Evolutionary conservation across 2,797 vertebrate genomes (phyloP).

Genomic region (Etheostoma perlongum): DNA sequence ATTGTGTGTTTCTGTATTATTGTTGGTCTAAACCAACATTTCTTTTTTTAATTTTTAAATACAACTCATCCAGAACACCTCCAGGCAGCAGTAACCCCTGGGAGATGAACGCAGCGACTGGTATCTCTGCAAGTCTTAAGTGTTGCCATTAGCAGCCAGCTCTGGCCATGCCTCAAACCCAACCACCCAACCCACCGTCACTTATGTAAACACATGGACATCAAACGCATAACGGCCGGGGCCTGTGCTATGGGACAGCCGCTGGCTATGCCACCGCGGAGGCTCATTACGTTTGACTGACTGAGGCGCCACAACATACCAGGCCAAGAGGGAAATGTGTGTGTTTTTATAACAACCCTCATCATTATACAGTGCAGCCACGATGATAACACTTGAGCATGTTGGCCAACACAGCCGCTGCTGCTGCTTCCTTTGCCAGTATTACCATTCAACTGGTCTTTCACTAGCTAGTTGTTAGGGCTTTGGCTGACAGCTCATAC

Average conservation of each 20-base stretch:
- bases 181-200: slow-evolving; percentile 34
- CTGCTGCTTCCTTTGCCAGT: slow-evolving; percentile 55
- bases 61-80: slow-evolving; percentile 37
- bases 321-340: slow-evolving; percentile 28
- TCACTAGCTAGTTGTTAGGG: slow-evolving; percentile 63
- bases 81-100: slow-evolving; percentile 28
- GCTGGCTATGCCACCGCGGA: slow-evolving; percentile 39
- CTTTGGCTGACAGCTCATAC: slow-evolving; percentile 74
- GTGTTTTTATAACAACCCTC: slow-evolving; percentile 62
- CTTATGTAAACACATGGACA: slow-evolving; percentile 64
- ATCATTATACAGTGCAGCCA: slow-evolving; percentile 71
- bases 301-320: slow-evolving; percentile 29
- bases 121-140: slow-evolving; percentile 44
- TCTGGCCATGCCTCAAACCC: slow-evolving; percentile 47
- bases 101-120: slow-evolving; percentile 27
- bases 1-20: too few relatives aligned
- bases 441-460: slow-evolving; percentile 70
- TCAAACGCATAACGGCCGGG: slow-evolving; percentile 50
- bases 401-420: slow-evolving; percentile 61
- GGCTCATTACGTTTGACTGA: slow-evolving; percentile 71
- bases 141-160: slow-evolving; percentile 55
- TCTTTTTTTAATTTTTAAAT: background rate
- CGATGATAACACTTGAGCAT: slow-evolving; percentile 64
- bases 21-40: too few relatives aligned
- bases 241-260: slow-evolving; percentile 40